Conservation (phyloP, 2,113 vertebrate genomes). For the Piprites chloris region DNA sequence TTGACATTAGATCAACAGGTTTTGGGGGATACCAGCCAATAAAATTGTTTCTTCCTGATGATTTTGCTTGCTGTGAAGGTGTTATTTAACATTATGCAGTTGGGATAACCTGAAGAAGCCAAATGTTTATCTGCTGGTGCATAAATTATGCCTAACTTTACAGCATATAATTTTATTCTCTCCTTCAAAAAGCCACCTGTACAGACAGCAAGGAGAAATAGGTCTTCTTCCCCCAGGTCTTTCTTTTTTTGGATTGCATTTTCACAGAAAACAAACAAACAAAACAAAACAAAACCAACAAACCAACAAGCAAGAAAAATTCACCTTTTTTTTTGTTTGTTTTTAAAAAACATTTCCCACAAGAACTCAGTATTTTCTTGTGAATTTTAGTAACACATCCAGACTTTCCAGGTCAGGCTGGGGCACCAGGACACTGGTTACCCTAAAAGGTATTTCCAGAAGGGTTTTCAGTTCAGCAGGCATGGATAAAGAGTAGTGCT, state of each 20-base stretch:
- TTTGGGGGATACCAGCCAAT: not conserved
- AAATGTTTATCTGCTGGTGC: not conserved
- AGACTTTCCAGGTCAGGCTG: not conserved
- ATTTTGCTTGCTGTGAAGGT: not conserved
- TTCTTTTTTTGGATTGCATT: not conserved
- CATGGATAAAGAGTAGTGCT: not conserved
- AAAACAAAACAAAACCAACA: no score
- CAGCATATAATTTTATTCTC: not conserved
- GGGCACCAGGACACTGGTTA: not conserved
- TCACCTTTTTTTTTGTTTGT: no score
- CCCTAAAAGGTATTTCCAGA: not conserved
- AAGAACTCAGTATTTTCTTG: not conserved
- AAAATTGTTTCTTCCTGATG: not conserved
- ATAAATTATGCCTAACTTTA: not conserved
- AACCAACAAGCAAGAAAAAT: no score
- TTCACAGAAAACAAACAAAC: not conserved
- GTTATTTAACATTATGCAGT: not conserved
- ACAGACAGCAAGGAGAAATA: not conserved
- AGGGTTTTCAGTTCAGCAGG: not conserved
- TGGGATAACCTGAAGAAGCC: not conserved
- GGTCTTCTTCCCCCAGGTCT: not conserved
- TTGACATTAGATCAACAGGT: not conserved
- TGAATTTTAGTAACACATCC: not conserved
- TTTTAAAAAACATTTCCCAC: not conserved
- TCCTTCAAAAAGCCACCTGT: not conserved